Conservation (phyloP, 2,888 invertebrate species). For the Serripes groenlandicus region DNA sequence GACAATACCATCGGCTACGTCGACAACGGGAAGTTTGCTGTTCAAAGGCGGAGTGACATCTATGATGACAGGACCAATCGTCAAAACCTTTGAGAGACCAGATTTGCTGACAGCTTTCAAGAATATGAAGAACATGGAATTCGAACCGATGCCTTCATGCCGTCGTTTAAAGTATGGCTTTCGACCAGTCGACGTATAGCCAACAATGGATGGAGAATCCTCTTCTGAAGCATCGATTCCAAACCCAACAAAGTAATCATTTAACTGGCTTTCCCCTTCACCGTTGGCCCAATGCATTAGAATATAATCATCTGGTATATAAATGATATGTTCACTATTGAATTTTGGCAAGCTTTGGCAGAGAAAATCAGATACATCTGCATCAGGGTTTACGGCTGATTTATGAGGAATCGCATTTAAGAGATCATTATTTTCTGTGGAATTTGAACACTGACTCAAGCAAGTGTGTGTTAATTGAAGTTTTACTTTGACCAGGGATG, state of each 20-base stretch:
- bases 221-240: conserved; percentile 30
- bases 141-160: conserved; percentile 58
- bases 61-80: conserved; percentile 67
- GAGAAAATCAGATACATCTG: conserved; percentile 36
- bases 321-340: conserved; percentile 26
- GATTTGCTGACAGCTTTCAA: conserved; percentile 66
- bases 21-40: conserved; percentile 7
- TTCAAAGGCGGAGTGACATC: conserved; percentile 68
- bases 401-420: background rate
- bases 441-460: background rate
- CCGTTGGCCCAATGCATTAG: conserved; percentile 53
- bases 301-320: conserved; percentile 63
- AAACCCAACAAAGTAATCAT: conserved; percentile 65
- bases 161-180: conserved; percentile 28
- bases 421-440: background rate
- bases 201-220: conserved; percentile 53
- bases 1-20: conserved; percentile 36
- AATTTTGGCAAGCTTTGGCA: conserved; percentile 40
- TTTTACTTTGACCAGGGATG: background rate
- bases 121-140: conserved; percentile 56
- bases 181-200: conserved; percentile 18
- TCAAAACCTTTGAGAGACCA: conserved; percentile 30
- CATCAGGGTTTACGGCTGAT: background rate
- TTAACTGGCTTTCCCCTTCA: conserved; percentile 63
- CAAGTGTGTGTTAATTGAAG: conserved; percentile 5